phyloP scores from a whole-genome alignment of 2,888 invertebrate species.

The Pteria penguin region DNA sequence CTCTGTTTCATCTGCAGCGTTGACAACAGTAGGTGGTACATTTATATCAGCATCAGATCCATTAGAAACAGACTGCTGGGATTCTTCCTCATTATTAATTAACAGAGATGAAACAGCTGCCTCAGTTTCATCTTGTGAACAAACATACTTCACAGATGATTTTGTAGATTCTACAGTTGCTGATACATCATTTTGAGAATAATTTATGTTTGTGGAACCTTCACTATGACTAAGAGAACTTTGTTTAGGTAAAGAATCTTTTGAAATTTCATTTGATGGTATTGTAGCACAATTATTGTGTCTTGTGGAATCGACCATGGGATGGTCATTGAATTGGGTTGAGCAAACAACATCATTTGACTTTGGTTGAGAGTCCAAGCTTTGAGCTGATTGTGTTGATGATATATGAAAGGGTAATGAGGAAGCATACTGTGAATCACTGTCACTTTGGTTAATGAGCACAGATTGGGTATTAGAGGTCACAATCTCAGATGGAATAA shows the following conservation, averaged over 20 bases:
- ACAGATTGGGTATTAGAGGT: not conserved
- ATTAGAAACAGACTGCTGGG: conserved; percentile 13
- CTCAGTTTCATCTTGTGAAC: conserved; percentile 31
- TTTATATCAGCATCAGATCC: conserved; percentile 22
- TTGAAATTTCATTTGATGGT: not conserved
- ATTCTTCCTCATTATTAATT: conserved; percentile 18
- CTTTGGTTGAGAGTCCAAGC: no score
- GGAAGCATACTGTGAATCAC: not conserved
- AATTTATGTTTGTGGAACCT: not conserved
- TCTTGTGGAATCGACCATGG: not conserved
- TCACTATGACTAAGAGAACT: not conserved
- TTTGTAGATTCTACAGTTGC: not conserved
- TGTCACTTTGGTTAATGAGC: not conserved
- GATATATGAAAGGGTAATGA: not conserved
- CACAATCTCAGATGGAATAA: not conserved
- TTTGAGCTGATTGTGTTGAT: not conserved
- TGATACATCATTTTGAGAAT: not conserved
- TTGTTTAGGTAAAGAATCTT: not conserved
- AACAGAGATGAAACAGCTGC: conserved; percentile 25
- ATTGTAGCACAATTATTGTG: not conserved
- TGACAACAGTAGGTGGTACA: conserved; percentile 17
- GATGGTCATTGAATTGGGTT: no score
- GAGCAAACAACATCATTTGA: not conserved
- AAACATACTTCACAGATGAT: conserved; percentile 17
- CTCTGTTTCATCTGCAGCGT: conserved; percentile 16